These are phyloP conservation scores for Muschampia staudingeri DNA, from an alignment of 2,888 invertebrate species.

Conservation along the genomic window DNA sequence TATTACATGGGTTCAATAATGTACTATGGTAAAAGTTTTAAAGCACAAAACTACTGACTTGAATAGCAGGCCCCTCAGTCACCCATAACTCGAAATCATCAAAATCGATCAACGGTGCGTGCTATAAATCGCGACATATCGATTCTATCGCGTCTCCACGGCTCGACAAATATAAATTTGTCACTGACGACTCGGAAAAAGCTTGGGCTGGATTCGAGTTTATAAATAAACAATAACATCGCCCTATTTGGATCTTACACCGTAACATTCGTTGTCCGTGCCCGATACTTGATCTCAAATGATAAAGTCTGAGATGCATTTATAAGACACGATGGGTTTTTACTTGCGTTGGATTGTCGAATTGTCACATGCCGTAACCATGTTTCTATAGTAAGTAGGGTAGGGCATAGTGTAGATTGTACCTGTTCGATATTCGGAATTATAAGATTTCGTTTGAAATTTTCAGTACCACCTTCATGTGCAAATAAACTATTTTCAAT, in stretches of 20 bases:
- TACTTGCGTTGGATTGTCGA: slow-evolving; percentile 34
- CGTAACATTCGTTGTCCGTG: slow-evolving; percentile 83
- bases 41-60: background rate
- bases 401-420: no score
- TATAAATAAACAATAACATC: slow-evolving; percentile 76
- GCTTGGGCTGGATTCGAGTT: no score
- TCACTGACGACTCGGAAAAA: no score
- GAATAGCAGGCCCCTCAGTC: background rate
- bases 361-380: slow-evolving; percentile 21
- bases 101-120: slow-evolving; percentile 87
- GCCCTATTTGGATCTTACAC: slow-evolving; percentile 82
- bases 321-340: slow-evolving; percentile 71
- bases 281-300: slow-evolving; percentile 79
- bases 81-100: slow-evolving; percentile 83
- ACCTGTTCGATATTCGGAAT: no score
- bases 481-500: no score
- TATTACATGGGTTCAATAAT: no score
- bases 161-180: slow-evolving; percentile 89
- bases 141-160: slow-evolving; percentile 86
- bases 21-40: no score
- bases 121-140: slow-evolving; percentile 88
- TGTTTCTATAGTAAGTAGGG: background rate
- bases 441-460: no score
- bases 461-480: no score
- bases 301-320: slow-evolving; percentile 78